Evolutionary conservation across 2,797 vertebrate species (phyloP), one percentile per base, ranked within the genome.

Genomic region (Sardinella longiceps): DNA sequence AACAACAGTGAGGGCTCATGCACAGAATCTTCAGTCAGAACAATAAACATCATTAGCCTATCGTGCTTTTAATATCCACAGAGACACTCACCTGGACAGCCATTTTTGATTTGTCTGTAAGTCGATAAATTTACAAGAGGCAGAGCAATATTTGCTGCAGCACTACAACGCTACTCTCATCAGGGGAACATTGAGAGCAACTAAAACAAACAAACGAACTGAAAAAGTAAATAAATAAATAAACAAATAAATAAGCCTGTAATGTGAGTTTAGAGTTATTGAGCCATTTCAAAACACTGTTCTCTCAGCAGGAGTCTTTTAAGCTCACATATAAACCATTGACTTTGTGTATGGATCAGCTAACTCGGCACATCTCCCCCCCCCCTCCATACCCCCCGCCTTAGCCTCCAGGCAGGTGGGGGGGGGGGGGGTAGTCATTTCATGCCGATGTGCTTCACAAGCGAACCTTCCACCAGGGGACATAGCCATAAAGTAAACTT

Each of bases 361-460:
- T 77, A 39, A 43, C 12, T 89, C 85, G 86, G 90, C 87, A 91
- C 86, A 89, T 86, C 89, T 83, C 86, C 85, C 86, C 82, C 85
- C n/a, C n/a, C n/a, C n/a, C n/a, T n/a, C n/a, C n/a, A n/a, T n/a
- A n/a, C n/a, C n/a, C n/a, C 37, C 85, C 83, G 86, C 85, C 85
- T 90, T 87, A 86, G 88, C 90, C 90, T 87, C 63, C 5, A 12
- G 63, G 63, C 14, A 12, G 30, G 63, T n/a, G 5, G 20, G 37
- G 46, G 84, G 85, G 82, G 58, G 90, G 85, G n/a, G 90, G 86
- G 87, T 86, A 89, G 90, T 85, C 86, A 86, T 91, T 92, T 92
- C 89, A 92, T 89, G 85, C 90, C 83, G 87, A 82, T 91, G 88
- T 86, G 80, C 89, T 93, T 93, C 87, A 90, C 90, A 91, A 90